phyloP scores from a whole-genome alignment of 35 echinoderm and acorn worm genomes.

The Patiria miniata region DNA sequence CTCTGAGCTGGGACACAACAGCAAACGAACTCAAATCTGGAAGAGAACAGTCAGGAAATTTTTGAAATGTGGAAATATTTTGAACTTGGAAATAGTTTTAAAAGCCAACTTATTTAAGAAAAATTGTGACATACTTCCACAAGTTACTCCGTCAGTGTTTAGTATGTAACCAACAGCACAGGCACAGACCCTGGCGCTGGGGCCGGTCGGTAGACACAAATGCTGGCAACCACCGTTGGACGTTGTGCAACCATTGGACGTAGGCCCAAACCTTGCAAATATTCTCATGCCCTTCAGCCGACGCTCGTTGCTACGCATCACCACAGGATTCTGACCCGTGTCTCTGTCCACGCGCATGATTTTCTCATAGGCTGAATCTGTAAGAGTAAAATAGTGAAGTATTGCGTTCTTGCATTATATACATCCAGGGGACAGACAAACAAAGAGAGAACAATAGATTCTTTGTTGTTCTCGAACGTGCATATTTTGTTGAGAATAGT shows the following conservation, averaged over 20 bases:
- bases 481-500: too few species aligned
- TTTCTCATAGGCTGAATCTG: constrained; percentile 50
- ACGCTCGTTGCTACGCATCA: constrained; percentile 23
- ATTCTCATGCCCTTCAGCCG: constrained; percentile 5
- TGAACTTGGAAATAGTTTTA: too few species aligned
- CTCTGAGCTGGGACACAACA: constrained; percentile 30
- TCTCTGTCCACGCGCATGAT: constrained; percentile 47
- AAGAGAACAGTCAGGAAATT: constrained; percentile 9
- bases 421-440: too few species aligned
- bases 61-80: neutral
- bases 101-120: too few species aligned
- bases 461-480: too few species aligned
- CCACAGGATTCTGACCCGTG: constrained; percentile 11
- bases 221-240: constrained; percentile 77
- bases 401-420: too few species aligned
- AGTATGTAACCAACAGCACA: constrained; percentile 61
- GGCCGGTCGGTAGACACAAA: constrained; percentile 62
- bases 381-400: neutral
- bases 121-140: constrained; percentile 38
- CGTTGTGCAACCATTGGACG: constrained; percentile 40
- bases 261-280: neutral
- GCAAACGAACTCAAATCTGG: constrained; percentile 57
- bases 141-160: constrained; percentile 62
- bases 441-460: too few species aligned
- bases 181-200: constrained; percentile 36